These are phyloP conservation scores for Orthosia cruda DNA, from an alignment of 2,888 invertebrate species.

Conservation along the genomic window DNA sequence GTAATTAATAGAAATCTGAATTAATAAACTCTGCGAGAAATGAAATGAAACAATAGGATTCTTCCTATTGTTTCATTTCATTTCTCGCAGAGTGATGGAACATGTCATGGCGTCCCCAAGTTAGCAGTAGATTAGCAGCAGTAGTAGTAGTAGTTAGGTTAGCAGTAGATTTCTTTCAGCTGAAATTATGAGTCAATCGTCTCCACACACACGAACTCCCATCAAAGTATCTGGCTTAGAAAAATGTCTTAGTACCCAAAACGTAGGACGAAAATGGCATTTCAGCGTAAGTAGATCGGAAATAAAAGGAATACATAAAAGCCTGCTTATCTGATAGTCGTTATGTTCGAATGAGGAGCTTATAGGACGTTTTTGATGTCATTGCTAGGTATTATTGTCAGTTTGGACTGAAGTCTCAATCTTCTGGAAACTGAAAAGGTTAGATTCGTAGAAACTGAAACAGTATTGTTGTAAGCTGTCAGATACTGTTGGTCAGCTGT, in stretches of 20 bases:
- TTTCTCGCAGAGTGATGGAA: no score
- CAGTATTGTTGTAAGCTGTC: no score
- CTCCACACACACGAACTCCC: background rate
- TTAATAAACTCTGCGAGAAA: no score
- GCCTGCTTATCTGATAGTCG: conserved; percentile 37
- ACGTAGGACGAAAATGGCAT: conserved; percentile 17
- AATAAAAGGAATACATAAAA: conserved; percentile 48
- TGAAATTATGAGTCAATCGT: background rate
- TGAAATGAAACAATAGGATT: no score
- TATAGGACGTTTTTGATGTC: conserved; percentile 19
- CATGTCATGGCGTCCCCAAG: no score
- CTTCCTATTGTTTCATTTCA: no score
- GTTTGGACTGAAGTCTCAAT: background rate
- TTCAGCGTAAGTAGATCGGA: conserved; percentile 7
- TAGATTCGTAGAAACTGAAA: background rate
- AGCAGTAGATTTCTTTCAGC: no score
- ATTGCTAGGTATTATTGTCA: background rate
- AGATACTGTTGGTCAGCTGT: no score
- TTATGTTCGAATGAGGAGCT: conserved; percentile 6
- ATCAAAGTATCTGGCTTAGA: background rate
- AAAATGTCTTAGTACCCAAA: conserved; percentile 20
- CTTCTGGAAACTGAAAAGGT: background rate
- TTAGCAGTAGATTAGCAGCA: no score
- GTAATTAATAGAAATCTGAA: no score
- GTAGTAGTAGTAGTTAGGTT: no score